Evolutionary conservation across 2,888 invertebrate genomes (phyloP).

Genomic region (Dryadula phaetusa): DNA sequence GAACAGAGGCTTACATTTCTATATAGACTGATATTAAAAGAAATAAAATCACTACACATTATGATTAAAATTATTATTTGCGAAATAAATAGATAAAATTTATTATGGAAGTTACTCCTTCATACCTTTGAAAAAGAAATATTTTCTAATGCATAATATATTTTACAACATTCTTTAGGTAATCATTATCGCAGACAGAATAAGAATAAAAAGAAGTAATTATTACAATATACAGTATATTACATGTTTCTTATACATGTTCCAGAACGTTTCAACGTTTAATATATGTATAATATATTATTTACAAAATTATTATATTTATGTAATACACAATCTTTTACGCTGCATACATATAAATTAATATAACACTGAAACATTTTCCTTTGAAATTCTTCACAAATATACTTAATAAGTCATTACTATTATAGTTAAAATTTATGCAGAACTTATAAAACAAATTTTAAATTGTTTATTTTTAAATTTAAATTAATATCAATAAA

Average conservation of each 20-base stretch:
- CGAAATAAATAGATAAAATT: not conserved
- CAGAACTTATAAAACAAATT: no score
- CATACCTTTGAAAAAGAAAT: not conserved
- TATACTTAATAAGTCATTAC: not conserved
- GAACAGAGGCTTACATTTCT: constrained; percentile 4
- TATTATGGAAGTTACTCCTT: not conserved
- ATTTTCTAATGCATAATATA: not conserved
- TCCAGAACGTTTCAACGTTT: not conserved
- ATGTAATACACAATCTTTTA: not conserved
- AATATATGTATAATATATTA: not conserved
- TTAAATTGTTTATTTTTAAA: no score
- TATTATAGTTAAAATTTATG: not conserved
- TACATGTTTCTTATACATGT: not conserved
- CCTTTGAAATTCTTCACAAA: not conserved
- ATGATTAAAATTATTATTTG: not conserved
- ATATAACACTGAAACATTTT: not conserved
- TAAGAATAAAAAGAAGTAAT: no score
- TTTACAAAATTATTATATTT: not conserved
- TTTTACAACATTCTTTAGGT: not conserved
- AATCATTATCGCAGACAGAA: no score
- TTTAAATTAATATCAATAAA: not conserved
- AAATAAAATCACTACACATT: not conserved
- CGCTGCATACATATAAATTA: not conserved
- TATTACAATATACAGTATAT: not conserved
- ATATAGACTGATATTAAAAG: not conserved